phyloP scores from a whole-genome alignment of 2,888 invertebrate genomes.

The Crepidodera aurea region DNA sequence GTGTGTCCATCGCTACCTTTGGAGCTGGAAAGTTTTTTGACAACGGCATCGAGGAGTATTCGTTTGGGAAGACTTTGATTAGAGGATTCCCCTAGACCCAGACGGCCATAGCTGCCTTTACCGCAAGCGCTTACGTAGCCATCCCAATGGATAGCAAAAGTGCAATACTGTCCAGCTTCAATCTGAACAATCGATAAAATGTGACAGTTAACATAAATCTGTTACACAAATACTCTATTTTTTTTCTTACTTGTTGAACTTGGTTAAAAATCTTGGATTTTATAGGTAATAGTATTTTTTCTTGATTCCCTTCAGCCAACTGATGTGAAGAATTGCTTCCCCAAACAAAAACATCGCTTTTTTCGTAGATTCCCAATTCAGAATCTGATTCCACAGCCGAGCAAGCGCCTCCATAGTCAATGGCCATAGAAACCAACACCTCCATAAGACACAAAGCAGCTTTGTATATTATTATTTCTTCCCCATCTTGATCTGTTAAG shows the following conservation, averaged over 20 bases:
- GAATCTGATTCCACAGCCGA: slow-evolving; percentile 48
- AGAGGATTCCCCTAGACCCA: slow-evolving; percentile 70
- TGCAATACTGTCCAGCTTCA: slow-evolving; percentile 72
- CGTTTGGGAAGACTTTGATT: slow-evolving; percentile 68
- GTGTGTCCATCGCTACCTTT: slow-evolving; percentile 69
- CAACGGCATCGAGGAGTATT: slow-evolving; percentile 63
- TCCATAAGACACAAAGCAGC: slow-evolving; percentile 67
- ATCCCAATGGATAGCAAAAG: slow-evolving; percentile 68
- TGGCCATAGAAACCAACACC: slow-evolving; percentile 61
- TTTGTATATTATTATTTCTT: slow-evolving; percentile 60
- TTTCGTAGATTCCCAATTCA: slow-evolving; percentile 53
- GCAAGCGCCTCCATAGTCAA: slow-evolving; percentile 58
- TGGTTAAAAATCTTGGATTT: slow-evolving; percentile 66
- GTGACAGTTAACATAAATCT: too few relatives aligned
- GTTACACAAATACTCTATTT: too few relatives aligned
- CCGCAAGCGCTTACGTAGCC: slow-evolving; percentile 69
- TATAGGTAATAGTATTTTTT: slow-evolving; percentile 68
- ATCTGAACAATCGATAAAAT: slow-evolving; percentile 61
- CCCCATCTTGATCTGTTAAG: slow-evolving; percentile 33
- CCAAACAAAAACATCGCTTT: slow-evolving; percentile 69
- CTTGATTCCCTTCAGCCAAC: slow-evolving; percentile 68
- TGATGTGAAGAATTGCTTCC: slow-evolving; percentile 73
- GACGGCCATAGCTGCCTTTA: slow-evolving; percentile 70
- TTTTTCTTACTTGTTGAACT: slow-evolving; percentile 65
- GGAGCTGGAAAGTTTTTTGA: slow-evolving; percentile 65